Evolutionary conservation across 1,140 invertebrate species (phyloP).

Genomic region (Drosophila setifemur): DNA sequence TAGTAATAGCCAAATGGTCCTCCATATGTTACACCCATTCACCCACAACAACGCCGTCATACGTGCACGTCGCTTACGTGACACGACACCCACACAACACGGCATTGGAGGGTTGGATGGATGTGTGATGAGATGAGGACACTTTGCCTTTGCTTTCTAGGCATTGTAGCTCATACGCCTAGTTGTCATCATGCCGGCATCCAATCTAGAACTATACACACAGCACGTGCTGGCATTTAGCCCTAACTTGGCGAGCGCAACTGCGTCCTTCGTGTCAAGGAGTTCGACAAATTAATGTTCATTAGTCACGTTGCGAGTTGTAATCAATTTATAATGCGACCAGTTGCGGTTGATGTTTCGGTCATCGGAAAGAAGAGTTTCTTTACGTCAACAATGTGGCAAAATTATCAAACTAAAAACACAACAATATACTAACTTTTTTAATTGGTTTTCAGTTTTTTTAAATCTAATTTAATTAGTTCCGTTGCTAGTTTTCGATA

Average conservation of each 20-base stretch:
- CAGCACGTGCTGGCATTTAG: slow-evolving; percentile 64
- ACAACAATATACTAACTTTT: too few species aligned
- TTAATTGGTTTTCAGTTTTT: too few species aligned
- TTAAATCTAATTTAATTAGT: too few species aligned
- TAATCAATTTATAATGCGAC: slow-evolving; percentile 74
- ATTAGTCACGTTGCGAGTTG: slow-evolving; percentile 71
- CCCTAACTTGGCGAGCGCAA: slow-evolving; percentile 40
- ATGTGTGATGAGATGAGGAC: neutral
- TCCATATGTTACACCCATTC: slow-evolving; percentile 19
- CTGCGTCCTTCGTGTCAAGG: slow-evolving; percentile 50
- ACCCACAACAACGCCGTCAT: slow-evolving; percentile 38
- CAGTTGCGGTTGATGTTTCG: slow-evolving; percentile 68
- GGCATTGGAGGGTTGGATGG: slow-evolving; percentile 1
- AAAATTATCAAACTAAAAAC: too few species aligned
- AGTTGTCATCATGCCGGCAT: slow-evolving; percentile 38
- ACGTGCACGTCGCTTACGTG: slow-evolving; percentile 68
- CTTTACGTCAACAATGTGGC: slow-evolving; percentile 18
- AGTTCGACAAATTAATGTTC: slow-evolving; percentile 73
- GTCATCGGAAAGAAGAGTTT: neutral
- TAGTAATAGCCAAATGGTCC: slow-evolving; percentile 8
- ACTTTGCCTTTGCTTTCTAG: slow-evolving; percentile 1
- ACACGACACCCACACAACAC: slow-evolving; percentile 52
- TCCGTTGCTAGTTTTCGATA: too few species aligned
- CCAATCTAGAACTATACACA: slow-evolving; percentile 37
- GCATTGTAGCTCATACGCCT: slow-evolving; percentile 52